Evolutionary conservation across 2,113 vertebrate genomes (phyloP), one percentile per base, ranked within the genome.

Genomic region (Propithecus coquereli): DNA sequence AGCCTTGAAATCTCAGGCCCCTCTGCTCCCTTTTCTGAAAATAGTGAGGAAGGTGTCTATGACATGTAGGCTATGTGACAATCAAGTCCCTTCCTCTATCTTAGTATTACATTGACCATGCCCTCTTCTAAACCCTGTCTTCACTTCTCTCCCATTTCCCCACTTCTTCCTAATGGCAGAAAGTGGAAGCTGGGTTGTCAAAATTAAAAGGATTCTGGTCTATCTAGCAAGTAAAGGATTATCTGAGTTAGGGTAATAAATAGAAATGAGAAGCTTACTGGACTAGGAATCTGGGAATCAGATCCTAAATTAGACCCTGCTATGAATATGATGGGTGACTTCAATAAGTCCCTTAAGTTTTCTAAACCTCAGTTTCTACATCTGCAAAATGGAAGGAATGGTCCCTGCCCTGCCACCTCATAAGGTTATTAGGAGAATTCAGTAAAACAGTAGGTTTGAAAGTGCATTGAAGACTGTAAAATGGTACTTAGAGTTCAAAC

Each of bases 251-350:
- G 16, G 22, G 6, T 30, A 66, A 71, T 90, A 86, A 66, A 86
- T 81, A 82, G 20, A 8, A 73, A 66, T 94, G 37, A 90, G 57
- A 94, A 87, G 50, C 22, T 84, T 74, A 50, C 25, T 52, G 40
- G 63, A 79, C n/a, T 50, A 71, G 84, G 43, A 91, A 61, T 88
- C 63, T 91, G 52, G n/a, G 23, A 94, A 94, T 83, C 81, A 66
- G 57, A 85, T 81, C 73, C 83, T 89, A 89, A 95, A 71, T 81
- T 50, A 95, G 84, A 94, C 71, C 14, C 93, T 77, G 73, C 45
- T 27, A 18, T 84, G 82, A 80, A 37, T 40, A 54, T 90, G 47
- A 66, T 90, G 20, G 5, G 30, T 92, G 68, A 92, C 57, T 80
- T 91, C 10, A 70, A 18, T 87, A 61, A 54, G 9, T 81, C 63